Percentiles rank a stretch among this genome's conserved stretches.
Evolutionary conservation across 2,888 invertebrate species (phyloP).

Genomic region (Tortrix viridana): DNA sequence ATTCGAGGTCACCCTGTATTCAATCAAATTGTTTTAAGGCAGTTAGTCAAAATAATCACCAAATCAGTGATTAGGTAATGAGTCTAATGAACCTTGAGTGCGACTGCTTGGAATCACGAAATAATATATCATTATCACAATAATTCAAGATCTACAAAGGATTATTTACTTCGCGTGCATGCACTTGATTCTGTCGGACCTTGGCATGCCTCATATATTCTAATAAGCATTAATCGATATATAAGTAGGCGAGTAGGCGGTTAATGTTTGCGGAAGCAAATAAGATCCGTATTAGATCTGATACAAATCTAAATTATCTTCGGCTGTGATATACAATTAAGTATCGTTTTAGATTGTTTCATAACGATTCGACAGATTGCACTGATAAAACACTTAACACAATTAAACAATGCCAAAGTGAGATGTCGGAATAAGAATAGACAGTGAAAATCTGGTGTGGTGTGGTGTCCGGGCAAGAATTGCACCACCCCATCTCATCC

Average conservation of each 20-base stretch:
- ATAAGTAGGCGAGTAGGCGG: conserved; percentile 32
- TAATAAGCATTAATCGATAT: conserved; percentile 30
- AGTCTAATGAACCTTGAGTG: conserved; percentile 3
- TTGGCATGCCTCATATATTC: conserved; percentile 25
- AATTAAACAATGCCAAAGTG: no score
- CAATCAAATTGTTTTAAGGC: no score
- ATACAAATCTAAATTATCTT: neutral
- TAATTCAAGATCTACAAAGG: conserved; percentile 28
- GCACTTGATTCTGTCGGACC: conserved; percentile 18
- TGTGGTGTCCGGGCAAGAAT: no score
- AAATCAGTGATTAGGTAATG: neutral
- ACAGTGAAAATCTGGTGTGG: no score
- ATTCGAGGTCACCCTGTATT: no score
- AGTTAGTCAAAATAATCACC: no score
- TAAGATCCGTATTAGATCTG: conserved; percentile 3
- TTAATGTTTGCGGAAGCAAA: conserved; percentile 30
- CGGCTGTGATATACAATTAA: no score
- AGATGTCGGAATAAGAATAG: no score
- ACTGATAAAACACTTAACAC: no score
- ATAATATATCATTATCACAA: conserved; percentile 28
- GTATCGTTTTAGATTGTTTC: no score
- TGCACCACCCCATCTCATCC: no score
- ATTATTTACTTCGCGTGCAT: conserved; percentile 21
- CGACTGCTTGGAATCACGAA: conserved; percentile 11
- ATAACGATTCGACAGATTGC: no score